Evolutionary conservation across 2,797 vertebrate genomes (phyloP).

Genomic region (Carduelis carduelis): DNA sequence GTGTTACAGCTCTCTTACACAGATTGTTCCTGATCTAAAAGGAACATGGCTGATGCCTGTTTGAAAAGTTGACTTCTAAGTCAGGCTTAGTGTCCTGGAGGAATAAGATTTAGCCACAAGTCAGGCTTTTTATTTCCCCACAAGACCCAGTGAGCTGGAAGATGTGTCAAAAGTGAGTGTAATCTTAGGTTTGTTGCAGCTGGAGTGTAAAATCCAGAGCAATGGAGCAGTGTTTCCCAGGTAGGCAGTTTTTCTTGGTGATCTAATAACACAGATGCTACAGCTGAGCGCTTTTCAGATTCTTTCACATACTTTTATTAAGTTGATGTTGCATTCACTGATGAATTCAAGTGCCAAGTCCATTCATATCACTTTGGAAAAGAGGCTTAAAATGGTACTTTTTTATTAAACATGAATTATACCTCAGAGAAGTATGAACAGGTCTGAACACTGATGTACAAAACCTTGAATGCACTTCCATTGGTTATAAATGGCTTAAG

Average conservation of each 20-base stretch:
- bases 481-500: slow-evolving; percentile 52
- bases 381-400: slow-evolving; percentile 25
- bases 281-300: slow-evolving; percentile 17
- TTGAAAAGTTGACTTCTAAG: neutral
- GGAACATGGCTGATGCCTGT: neutral
- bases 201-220: neutral
- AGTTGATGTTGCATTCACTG: slow-evolving; percentile 29
- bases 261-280: neutral
- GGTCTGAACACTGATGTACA: slow-evolving; percentile 33
- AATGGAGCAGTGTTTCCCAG: neutral
- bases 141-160: neutral
- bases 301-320: slow-evolving; percentile 64
- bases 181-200: neutral
- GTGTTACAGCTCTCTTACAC: neutral
- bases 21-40: neutral
- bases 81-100: neutral
- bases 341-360: slow-evolving; percentile 4
- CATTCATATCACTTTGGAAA: slow-evolving; percentile 22
- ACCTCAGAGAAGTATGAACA: slow-evolving; percentile 19
- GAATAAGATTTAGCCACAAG: neutral
- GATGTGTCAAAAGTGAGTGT: neutral
- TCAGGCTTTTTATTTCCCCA: neutral
- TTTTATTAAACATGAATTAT: slow-evolving; percentile 16
- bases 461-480: slow-evolving; percentile 60
- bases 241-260: neutral